Percentiles rank a stretch among this genome's conserved stretches.
Conservation (phyloP, 2,797 vertebrate species). For the Smutsia gigantea region DNA sequence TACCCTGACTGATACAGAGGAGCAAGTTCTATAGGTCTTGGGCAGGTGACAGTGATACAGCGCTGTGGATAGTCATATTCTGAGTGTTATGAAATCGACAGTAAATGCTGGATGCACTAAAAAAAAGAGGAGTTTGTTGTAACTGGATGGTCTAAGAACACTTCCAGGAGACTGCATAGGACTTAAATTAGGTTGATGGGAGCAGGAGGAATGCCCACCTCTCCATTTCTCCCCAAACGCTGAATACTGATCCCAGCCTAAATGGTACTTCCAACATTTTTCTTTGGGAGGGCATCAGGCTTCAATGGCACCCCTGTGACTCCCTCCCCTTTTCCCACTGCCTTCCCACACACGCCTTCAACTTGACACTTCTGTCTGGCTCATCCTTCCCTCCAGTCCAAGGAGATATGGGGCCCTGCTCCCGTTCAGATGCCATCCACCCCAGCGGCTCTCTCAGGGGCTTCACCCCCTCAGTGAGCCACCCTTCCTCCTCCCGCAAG, state of each 20-base stretch:
- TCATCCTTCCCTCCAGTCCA: neutral
- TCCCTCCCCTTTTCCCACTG: neutral
- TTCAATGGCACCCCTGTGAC: neutral
- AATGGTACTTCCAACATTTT: neutral
- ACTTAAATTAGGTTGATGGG: neutral
- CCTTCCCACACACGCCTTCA: neutral
- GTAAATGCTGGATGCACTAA: neutral
- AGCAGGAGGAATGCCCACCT: neutral
- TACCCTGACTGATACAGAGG: neutral
- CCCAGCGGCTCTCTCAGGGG: neutral
- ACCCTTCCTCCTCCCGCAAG: no score
- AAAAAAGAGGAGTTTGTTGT: neutral
- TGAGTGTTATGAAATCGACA: neutral
- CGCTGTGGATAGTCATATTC: neutral
- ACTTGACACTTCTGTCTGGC: neutral
- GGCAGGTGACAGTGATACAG: neutral
- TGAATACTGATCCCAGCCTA: neutral
- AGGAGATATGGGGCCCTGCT: neutral
- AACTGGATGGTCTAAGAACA: neutral
- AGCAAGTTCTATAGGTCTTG: neutral
- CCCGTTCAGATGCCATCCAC: neutral
- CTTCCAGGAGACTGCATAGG: neutral
- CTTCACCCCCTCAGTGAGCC: neutral
- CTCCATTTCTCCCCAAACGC: neutral
- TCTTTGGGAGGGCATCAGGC: neutral